Evolutionary conservation across 2,113 vertebrate genomes (phyloP).

Genomic region (Monopterus albus): DNA sequence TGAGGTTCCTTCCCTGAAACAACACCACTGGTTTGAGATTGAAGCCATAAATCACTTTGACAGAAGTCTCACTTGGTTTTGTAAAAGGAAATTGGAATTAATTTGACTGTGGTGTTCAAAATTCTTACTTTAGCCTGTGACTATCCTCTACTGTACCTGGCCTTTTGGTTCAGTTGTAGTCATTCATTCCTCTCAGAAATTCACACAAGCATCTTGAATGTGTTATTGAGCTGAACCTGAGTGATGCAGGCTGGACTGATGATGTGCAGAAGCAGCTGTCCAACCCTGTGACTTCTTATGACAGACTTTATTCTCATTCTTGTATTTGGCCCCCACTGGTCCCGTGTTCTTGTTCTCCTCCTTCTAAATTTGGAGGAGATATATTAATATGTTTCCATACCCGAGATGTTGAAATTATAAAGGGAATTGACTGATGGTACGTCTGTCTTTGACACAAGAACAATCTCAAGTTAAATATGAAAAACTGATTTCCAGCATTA

Average conservation of each 20-base stretch:
- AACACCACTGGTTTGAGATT: background rate
- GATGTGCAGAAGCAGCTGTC: conserved; percentile 3
- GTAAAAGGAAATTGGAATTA: conserved; percentile 4
- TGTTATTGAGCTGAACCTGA: conserved; percentile 11
- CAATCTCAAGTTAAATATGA: background rate
- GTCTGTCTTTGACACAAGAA: background rate
- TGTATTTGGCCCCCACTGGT: background rate
- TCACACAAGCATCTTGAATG: conserved; percentile 32
- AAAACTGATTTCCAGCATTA: background rate
- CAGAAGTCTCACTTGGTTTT: background rate
- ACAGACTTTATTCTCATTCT: background rate
- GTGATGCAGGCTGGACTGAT: conserved; percentile 11
- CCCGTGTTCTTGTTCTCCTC: background rate
- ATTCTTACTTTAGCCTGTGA: background rate
- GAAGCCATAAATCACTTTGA: conserved; percentile 3
- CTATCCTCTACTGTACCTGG: background rate
- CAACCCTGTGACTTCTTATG: background rate
- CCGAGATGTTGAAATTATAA: background rate
- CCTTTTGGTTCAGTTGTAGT: background rate
- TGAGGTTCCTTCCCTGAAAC: background rate
- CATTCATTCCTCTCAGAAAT: background rate
- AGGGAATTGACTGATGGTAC: background rate
- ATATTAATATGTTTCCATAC: background rate
- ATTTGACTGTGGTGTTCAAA: conserved; percentile 8
- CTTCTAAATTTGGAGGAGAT: conserved; percentile 28